phyloP scores from a whole-genome alignment of 1,140 invertebrate genomes.

The Tetranychus cinnabarinus region DNA sequence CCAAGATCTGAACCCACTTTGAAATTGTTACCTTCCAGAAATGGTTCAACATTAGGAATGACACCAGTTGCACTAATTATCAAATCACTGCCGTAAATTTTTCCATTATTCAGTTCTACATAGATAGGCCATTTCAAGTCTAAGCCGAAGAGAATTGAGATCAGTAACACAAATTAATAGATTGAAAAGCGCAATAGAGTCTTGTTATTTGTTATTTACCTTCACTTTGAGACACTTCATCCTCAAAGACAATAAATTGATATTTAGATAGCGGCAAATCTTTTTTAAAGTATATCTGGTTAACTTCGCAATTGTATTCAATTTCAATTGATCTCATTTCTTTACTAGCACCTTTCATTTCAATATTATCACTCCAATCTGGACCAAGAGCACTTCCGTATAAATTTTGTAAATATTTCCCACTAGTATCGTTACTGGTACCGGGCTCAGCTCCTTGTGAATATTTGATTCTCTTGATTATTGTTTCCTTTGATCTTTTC shows the following conservation, averaged over 20 bases:
- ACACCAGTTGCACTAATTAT: constrained; percentile 90
- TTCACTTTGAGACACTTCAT: background rate
- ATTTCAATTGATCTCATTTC: constrained; percentile 23
- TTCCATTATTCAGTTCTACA: constrained; percentile 46
- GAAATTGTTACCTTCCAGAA: constrained; percentile 24
- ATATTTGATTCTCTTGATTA: constrained; percentile 24
- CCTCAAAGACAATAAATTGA: background rate
- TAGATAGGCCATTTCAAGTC: constrained; percentile 36
- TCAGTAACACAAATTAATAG: background rate
- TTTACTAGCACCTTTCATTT: constrained; percentile 29
- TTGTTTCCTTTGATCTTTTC: background rate
- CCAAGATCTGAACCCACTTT: constrained; percentile 38
- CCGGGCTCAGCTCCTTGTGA: constrained; percentile 8
- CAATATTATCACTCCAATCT: constrained; percentile 60
- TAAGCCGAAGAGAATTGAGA: background rate
- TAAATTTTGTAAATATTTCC: constrained; percentile 1
- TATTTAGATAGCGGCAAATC: background rate
- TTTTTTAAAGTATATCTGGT: constrained; percentile 15
- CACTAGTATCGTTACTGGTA: too few species aligned
- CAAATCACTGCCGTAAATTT: constrained; percentile 58
- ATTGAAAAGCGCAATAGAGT: background rate
- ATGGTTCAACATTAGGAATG: constrained; percentile 27
- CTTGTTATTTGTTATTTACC: background rate
- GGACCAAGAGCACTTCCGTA: constrained; percentile 72
- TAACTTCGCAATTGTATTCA: constrained; percentile 46